A percentile compares a stretch with the other conserved stretches of the same genome.
These are phyloP conservation scores for Rhabdomys dilectus DNA, from an alignment of 2,113 vertebrate species.

Conservation along the genomic window DNA sequence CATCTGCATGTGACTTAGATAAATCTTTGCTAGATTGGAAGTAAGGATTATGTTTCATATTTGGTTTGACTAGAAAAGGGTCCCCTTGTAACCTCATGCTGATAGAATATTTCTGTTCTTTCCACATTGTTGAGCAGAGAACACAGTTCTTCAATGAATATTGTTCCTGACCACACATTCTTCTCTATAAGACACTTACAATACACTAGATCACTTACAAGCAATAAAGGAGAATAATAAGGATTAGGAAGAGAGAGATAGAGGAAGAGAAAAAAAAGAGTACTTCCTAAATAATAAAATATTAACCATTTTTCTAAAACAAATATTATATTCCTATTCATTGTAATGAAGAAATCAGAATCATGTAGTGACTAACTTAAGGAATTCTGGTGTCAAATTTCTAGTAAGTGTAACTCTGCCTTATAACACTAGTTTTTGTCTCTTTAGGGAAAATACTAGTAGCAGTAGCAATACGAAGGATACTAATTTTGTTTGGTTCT, in stretches of 20 bases:
- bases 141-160: not conserved
- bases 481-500: not conserved
- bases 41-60: not conserved
- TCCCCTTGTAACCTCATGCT: not conserved
- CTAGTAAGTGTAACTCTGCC: not conserved
- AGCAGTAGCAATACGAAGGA: not conserved
- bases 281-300: not conserved
- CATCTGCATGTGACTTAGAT: not conserved
- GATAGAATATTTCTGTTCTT: not conserved
- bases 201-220: not conserved
- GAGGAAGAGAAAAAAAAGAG: not conserved
- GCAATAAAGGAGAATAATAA: not conserved
- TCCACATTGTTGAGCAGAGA: not conserved
- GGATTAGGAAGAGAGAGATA: not conserved
- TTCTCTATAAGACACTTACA: not conserved
- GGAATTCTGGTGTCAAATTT: not conserved
- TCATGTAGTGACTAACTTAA: not conserved
- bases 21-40: not conserved
- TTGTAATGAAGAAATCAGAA: not conserved
- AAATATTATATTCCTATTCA: not conserved
- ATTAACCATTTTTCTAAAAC: not conserved
- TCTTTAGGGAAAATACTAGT: not conserved
- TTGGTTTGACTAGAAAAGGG: not conserved
- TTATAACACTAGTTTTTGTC: not conserved
- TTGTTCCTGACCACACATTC: not conserved